Conservation (phyloP, 2,797 vertebrate species). For the Tragopan temminckii region DNA sequence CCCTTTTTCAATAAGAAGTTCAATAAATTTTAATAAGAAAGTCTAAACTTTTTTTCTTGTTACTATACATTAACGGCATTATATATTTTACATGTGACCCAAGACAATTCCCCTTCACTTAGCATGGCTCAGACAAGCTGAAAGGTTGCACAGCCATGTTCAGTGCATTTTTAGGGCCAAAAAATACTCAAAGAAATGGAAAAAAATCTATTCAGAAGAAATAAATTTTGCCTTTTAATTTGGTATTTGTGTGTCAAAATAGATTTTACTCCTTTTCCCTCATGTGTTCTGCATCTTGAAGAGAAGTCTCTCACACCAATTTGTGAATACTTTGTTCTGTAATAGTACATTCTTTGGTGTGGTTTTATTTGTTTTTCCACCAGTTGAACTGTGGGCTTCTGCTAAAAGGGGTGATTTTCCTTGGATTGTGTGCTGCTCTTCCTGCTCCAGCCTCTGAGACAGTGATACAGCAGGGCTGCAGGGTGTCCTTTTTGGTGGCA, state of each 20-base stretch:
- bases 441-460: not conserved
- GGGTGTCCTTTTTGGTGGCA: not conserved
- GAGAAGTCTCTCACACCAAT: not conserved
- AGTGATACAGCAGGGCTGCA: not conserved
- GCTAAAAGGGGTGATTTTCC: not conserved
- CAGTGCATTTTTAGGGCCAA: not conserved
- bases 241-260: not conserved
- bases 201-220: not conserved
- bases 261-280: not conserved
- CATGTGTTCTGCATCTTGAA: not conserved
- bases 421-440: not conserved
- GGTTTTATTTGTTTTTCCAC: not conserved
- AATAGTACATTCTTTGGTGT: accelerated
- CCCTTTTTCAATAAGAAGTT: no score
- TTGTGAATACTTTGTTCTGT: not conserved
- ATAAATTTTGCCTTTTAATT: not conserved
- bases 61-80: no score
- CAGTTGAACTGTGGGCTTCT: not conserved
- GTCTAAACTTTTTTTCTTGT: no score
- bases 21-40: no score
- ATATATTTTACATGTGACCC: no score
- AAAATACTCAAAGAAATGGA: not conserved
- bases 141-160: not conserved
- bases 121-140: no score
- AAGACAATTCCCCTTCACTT: no score